Evolutionary conservation across 2,113 vertebrate genomes (phyloP).

Genomic region (Mustela lutreola): DNA sequence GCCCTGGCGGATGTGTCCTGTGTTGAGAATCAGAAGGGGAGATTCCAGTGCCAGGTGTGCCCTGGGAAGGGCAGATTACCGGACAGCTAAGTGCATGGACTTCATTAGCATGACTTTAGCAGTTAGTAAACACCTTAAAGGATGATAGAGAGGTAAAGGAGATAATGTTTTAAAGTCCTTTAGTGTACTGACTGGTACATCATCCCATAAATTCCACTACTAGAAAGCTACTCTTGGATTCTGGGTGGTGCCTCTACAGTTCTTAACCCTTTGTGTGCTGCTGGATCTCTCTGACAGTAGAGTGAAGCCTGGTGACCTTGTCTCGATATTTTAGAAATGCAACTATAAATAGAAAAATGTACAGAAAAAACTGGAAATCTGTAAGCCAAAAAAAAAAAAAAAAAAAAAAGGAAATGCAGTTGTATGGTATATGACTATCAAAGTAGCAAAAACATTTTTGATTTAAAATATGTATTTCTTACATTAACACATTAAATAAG

Average conservation of each 20-base stretch:
- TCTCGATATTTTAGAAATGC: background rate
- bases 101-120: background rate
- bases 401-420: background rate
- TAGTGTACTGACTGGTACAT: background rate
- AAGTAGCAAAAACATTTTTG: constrained; percentile 22
- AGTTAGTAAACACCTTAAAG: background rate
- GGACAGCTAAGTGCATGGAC: background rate
- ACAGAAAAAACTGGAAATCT: too few relatives aligned
- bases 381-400: too few relatives aligned
- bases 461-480: background rate
- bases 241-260: rapidly evolving
- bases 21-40: background rate
- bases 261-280: background rate
- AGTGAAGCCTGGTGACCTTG: background rate
- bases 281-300: background rate
- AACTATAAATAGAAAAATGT: background rate
- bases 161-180: background rate
- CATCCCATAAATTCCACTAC: background rate
- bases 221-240: background rate
- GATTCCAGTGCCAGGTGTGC: background rate
- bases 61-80: background rate
- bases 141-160: background rate
- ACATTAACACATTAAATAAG: background rate
- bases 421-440: background rate
- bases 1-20: background rate